phyloP scores from a whole-genome alignment of 2,113 vertebrate genomes.

The Apistogramma diplotaenia region DNA sequence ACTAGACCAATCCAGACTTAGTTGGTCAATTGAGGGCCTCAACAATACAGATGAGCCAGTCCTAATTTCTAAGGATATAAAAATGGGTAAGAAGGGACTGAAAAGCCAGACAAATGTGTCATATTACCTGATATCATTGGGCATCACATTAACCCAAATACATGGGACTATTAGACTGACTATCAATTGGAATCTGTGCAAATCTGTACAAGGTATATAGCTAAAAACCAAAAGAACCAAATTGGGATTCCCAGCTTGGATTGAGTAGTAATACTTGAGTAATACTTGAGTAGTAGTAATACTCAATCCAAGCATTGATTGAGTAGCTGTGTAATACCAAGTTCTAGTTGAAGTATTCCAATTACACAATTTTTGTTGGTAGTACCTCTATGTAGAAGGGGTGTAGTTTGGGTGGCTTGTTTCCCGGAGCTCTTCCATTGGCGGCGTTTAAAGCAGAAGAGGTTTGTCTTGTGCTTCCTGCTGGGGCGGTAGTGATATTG shows the following conservation, averaged over 20 bases:
- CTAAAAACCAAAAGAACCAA: not conserved
- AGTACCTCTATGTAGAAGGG: slow-evolving; percentile 59
- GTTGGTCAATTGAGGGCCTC: not conserved
- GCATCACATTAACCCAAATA: not conserved
- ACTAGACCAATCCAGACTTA: not conserved
- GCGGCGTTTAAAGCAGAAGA: slow-evolving; percentile 14
- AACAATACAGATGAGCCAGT: not conserved
- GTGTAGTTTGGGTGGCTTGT: slow-evolving; percentile 41
- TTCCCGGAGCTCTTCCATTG: not conserved
- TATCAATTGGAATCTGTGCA: not conserved
- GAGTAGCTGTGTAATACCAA: not conserved
- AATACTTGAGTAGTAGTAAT: too few species aligned
- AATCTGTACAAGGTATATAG: not conserved
- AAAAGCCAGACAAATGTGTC: too few species aligned
- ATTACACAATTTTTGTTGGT: not conserved
- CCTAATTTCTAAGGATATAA: too few species aligned
- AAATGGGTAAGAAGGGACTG: too few species aligned
- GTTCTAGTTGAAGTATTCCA: not conserved
- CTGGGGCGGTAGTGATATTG: slow-evolving; percentile 53
- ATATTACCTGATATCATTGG: not conserved
- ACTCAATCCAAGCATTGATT: too few species aligned
- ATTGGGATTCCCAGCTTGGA: not conserved
- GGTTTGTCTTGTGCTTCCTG: not conserved
- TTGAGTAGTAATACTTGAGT: not conserved
- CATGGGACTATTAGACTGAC: not conserved